A percentile compares a stretch with the other conserved stretches of the same genome.
These are phyloP conservation scores for Cheirogaleus major DNA, from an alignment of 2,797 vertebrate species.

Conservation along the genomic window DNA sequence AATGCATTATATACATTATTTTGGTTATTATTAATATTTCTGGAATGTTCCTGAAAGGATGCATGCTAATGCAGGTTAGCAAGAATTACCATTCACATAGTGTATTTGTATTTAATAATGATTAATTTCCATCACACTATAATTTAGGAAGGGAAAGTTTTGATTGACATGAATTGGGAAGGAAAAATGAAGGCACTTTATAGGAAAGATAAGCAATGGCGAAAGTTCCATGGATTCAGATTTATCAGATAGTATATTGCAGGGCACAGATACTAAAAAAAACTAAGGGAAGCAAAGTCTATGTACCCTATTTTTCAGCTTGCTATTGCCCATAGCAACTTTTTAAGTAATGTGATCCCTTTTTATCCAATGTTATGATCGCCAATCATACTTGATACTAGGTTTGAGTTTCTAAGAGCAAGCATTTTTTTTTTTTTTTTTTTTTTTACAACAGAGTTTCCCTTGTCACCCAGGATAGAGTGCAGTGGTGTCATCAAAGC, in stretches of 20 bases:
- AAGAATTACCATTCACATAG: not conserved
- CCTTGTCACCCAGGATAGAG: not conserved
- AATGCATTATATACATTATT: not conserved
- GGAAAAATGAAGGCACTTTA: not conserved
- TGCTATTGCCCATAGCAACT: not conserved
- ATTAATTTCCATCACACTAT: not conserved
- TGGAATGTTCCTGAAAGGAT: not conserved
- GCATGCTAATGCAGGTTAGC: not conserved
- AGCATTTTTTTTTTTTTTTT: not conserved
- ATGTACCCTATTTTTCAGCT: not conserved
- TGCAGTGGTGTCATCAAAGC: not conserved
- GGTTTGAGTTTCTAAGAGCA: not conserved
- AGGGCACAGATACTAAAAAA: not conserved
- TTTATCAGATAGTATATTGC: not conserved
- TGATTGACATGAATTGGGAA: not conserved
- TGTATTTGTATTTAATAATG: not conserved
- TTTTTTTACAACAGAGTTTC: not conserved
- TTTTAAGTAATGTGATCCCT: not conserved
- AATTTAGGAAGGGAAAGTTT: not conserved
- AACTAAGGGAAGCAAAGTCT: not conserved
- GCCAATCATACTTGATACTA: not conserved
- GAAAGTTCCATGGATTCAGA: not conserved
- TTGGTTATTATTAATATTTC: not conserved
- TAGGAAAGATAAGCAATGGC: not conserved
- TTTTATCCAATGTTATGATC: not conserved